phyloP scores from a whole-genome alignment of 2,797 vertebrate species.

The Gadopsis bispinosus region DNA sequence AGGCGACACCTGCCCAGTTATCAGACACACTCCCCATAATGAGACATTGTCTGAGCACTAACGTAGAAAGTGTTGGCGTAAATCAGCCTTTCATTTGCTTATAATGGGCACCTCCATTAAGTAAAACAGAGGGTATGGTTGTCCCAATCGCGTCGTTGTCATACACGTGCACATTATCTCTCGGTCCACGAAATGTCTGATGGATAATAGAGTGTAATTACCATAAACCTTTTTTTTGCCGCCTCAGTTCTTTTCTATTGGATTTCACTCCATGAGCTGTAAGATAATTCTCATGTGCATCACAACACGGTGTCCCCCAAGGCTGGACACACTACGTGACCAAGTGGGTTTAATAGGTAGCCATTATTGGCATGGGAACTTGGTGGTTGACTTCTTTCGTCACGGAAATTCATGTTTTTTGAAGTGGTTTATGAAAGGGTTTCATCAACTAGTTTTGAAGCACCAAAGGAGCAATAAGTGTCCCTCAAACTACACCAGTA shows the following conservation, averaged over 20 bases:
- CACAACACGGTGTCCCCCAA: constrained; percentile 56
- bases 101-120: constrained; percentile 80
- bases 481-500: not conserved
- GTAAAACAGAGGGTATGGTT: constrained; percentile 78
- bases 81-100: constrained; percentile 63
- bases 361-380: constrained; percentile 44
- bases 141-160: constrained; percentile 64
- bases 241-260: constrained; percentile 72
- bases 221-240: constrained; percentile 75
- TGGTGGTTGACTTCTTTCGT: constrained; percentile 32
- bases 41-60: constrained; percentile 73
- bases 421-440: not conserved
- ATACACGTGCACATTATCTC: constrained; percentile 75
- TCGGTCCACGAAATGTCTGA: constrained; percentile 67
- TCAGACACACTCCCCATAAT: constrained; percentile 65
- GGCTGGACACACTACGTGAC: constrained; percentile 36
- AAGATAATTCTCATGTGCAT: constrained; percentile 61
- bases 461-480: not conserved
- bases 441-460: constrained; percentile 9
- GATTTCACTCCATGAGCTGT: constrained; percentile 44
- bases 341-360: constrained; percentile 34
- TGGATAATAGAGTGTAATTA: constrained; percentile 77
- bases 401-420: constrained; percentile 24
- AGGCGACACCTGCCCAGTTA: constrained; percentile 39
- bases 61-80: constrained; percentile 65